These are phyloP conservation scores for Terebella lapidaria DNA, from an alignment of 2,888 invertebrate species.

Conservation along the genomic window DNA sequence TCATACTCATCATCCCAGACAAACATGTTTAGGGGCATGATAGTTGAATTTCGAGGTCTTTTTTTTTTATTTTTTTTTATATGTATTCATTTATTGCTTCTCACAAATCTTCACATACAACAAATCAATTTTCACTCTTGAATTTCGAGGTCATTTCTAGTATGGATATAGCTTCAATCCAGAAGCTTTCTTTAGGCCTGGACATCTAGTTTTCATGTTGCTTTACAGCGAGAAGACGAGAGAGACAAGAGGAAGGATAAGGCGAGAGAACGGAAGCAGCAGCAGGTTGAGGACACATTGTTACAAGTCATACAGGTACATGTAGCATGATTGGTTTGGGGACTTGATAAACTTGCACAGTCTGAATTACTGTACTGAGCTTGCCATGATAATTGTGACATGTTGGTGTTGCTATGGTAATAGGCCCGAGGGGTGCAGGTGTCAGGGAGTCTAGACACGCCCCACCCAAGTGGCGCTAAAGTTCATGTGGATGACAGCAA, in stretches of 20 bases:
- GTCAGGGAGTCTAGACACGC: conserved; percentile 30
- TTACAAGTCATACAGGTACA: neutral
- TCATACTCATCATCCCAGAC: too few species aligned
- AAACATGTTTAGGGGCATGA: too few species aligned
- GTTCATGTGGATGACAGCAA: conserved; percentile 56
- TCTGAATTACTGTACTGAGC: too few species aligned
- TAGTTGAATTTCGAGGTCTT: too few species aligned
- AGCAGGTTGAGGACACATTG: neutral
- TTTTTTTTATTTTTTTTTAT: too few species aligned
- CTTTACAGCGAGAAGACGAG: neutral
- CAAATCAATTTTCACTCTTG: too few species aligned
- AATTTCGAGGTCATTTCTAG: too few species aligned
- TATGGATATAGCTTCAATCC: too few species aligned
- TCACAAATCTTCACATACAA: neutral
- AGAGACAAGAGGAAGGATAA: neutral
- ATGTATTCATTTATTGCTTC: neutral
- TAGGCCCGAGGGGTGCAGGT: neutral
- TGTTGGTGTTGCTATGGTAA: neutral
- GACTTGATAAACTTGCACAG: too few species aligned
- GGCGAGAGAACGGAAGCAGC: neutral
- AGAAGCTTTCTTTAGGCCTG: too few species aligned
- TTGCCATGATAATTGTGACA: neutral
- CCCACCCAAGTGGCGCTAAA: conserved; percentile 39
- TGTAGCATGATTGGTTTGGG: too few species aligned
- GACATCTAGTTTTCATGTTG: neutral